Evolutionary conservation across 2,113 vertebrate genomes (phyloP).

Genomic region (Pteronura brasiliensis): DNA sequence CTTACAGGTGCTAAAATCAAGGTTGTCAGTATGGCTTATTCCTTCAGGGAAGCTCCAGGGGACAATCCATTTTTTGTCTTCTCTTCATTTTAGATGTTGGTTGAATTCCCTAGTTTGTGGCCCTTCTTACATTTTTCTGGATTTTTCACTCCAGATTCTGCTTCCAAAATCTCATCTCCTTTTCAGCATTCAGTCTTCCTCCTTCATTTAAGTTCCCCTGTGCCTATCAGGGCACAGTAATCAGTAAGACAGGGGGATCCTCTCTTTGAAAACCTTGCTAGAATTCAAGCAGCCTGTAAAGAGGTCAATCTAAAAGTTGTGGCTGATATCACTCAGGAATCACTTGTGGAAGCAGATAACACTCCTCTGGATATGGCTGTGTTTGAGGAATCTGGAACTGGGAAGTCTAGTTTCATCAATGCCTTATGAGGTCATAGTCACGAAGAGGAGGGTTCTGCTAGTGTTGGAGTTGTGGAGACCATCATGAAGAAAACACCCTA

Average conservation of each 20-base stretch:
- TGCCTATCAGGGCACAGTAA: background rate
- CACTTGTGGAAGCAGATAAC: background rate
- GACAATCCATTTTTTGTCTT: background rate
- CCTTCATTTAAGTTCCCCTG: background rate
- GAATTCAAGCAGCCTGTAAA: background rate
- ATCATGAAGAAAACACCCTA: constrained; percentile 63
- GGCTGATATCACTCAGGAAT: background rate
- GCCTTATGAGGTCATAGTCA: constrained; percentile 60
- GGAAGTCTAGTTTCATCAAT: constrained; percentile 77
- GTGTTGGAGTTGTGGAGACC: constrained; percentile 57
- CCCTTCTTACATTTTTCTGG: background rate
- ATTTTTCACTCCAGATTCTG: background rate
- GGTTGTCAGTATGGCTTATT: background rate
- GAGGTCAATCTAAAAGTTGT: background rate
- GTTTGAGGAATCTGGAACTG: constrained; percentile 26
- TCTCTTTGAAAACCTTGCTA: background rate
- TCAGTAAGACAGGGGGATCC: background rate
- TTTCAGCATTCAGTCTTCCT: background rate
- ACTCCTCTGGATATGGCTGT: constrained; percentile 32
- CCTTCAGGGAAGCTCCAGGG: background rate
- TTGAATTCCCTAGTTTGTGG: too few relatives aligned
- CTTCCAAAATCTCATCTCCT: background rate
- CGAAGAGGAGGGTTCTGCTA: constrained; percentile 47
- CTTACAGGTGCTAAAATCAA: too few relatives aligned
- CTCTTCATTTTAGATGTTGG: too few relatives aligned